These are phyloP conservation scores for Romanomermis culicivorax DNA, from an alignment of 2,888 invertebrate genomes.

Conservation along the genomic window DNA sequence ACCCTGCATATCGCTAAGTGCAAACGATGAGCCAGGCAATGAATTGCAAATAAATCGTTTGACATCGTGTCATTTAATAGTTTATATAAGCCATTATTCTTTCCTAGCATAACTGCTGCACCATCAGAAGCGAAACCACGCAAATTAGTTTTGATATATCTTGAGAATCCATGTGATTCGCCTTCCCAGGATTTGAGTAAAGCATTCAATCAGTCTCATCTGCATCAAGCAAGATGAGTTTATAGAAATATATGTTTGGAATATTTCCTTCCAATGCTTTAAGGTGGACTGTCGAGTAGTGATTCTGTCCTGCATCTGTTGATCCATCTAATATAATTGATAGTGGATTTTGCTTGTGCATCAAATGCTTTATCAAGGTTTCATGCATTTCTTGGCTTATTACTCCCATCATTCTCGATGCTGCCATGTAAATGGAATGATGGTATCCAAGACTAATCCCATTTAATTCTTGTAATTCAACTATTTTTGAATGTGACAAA, in stretches of 20 bases:
- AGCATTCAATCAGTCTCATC: background rate
- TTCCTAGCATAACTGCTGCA: conserved; percentile 1
- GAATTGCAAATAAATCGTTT: background rate
- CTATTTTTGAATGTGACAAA: background rate
- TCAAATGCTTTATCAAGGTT: background rate
- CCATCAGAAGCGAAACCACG: conserved; percentile 2
- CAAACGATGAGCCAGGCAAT: background rate
- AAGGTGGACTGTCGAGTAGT: background rate
- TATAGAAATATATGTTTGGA: background rate
- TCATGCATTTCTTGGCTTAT: background rate
- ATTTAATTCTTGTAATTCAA: background rate
- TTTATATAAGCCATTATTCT: background rate
- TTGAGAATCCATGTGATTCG: background rate
- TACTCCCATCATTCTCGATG: background rate
- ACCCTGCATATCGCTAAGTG: background rate
- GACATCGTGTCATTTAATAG: background rate
- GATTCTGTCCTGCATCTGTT: background rate
- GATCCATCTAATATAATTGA: background rate
- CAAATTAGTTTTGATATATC: background rate
- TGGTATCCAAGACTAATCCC: background rate
- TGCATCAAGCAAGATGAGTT: background rate
- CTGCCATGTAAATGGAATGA: background rate
- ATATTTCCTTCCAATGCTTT: background rate
- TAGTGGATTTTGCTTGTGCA: background rate
- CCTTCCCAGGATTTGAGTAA: background rate